Evolutionary conservation across 2,113 vertebrate genomes (phyloP).

Genomic region (Carassius auratus): DNA sequence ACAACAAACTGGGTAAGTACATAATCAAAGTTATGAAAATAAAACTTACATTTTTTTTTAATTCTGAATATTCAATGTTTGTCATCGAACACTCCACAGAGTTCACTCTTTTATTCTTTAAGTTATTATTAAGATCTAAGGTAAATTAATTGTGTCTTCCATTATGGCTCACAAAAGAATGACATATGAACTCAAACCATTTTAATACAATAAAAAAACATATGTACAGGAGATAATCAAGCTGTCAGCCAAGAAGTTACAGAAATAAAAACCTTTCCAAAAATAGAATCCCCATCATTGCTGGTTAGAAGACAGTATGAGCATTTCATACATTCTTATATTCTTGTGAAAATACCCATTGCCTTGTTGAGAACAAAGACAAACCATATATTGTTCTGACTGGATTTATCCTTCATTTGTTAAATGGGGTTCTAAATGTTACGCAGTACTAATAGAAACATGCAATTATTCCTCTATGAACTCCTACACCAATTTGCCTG

Average conservation of each 20-base stretch:
- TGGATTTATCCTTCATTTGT: not conserved
- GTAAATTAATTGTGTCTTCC: too few species aligned
- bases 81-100: too few species aligned
- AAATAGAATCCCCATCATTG: not conserved
- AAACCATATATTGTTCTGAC: not conserved
- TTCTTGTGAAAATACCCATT: not conserved
- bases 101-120: too few species aligned
- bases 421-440: not conserved
- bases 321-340: not conserved
- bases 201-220: too few species aligned
- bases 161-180: too few species aligned
- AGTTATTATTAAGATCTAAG: too few species aligned
- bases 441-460: not conserved
- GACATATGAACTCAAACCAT: too few species aligned
- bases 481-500: not conserved
- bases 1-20: too few species aligned
- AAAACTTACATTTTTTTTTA: too few species aligned
- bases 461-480: not conserved
- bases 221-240: not conserved
- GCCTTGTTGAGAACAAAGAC: not conserved
- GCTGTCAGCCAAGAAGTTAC: not conserved
- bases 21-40: too few species aligned
- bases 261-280: not conserved
- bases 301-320: not conserved
- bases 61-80: too few species aligned